Evolutionary conservation across 2,888 invertebrate species (phyloP), one percentile per base, ranked within the genome.

Genomic region (Tachystola acroxantha): DNA sequence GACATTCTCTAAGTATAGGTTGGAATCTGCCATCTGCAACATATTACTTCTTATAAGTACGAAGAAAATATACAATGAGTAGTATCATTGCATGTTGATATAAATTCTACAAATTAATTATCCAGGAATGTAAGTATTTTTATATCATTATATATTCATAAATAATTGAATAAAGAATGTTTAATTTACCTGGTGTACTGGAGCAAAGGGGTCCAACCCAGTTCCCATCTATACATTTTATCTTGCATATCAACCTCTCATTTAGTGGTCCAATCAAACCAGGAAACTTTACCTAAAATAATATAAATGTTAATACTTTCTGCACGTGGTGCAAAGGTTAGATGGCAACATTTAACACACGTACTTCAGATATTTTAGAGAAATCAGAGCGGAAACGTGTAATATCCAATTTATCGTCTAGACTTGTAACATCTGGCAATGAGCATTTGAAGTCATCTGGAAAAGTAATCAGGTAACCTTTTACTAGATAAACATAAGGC

Each of bases 171-270:
- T 7, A n/a, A 24, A 24, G 3, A 24, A 24, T 24, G 9, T 7
- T 6, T 6, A 24, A 6, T 12, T 42, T 84, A 94, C 94, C 93
- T 88, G 92, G 90, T 53, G 93, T 91, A 44, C 89, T 89, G 33
- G 92, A 92, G 69, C 95, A 95, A 11, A 95, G 81, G 1, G 95
- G 95, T 2, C 95, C 95, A 27, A 94, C 93, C 95, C 95, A 95
- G 66, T 93, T 92, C 30, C 94, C 94, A 62, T 92, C 93, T 42
- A 94, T 91, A 64, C 95, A 95, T 70, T 94, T 94, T 48, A 95
- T 93, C 75, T 95, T 95, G 75, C 95, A 95, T 37, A 93, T 89
- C 14, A 93, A 85, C 38, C 90, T 88, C 64, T 93, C 93, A 45
- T 91, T 91, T 40, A 92, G 75, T 2, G 93, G 92, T 7, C 93